Conservation (phyloP, 2,113 vertebrate genomes). For the Hylia prasina region DNA sequence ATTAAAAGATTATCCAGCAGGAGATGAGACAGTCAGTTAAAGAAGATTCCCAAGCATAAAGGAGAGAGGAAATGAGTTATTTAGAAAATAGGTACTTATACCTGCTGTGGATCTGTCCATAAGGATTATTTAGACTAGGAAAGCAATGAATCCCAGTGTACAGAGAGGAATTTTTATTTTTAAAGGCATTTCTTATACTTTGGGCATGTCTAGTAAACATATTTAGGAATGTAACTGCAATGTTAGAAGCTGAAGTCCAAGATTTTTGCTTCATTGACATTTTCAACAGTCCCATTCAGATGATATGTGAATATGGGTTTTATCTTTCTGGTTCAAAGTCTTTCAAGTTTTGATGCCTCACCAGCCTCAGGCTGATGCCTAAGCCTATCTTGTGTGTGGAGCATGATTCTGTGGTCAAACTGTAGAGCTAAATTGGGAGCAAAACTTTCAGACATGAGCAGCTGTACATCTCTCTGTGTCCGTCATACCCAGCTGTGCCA, state of each 20-base stretch:
- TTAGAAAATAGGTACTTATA: slow-evolving; percentile 7
- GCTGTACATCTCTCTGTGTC: neutral
- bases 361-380: neutral
- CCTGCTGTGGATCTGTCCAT: neutral
- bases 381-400: neutral
- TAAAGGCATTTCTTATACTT: neutral
- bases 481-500: neutral
- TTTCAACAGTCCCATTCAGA: neutral
- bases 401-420: neutral
- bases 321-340: neutral
- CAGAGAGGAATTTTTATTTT: neutral
- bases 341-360: neutral
- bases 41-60: neutral
- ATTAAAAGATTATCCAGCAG: slow-evolving; percentile 37
- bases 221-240: neutral
- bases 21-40: neutral
- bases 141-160: neutral
- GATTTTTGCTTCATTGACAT: neutral
- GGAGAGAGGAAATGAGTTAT: neutral
- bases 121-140: neutral
- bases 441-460: neutral
- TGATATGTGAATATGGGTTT: neutral
- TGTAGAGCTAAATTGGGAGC: neutral
- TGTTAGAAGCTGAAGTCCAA: neutral
- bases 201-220: neutral